Evolutionary conservation across 2,113 vertebrate species (phyloP).

Genomic region (western clawed frog (Xenopus tropicalis)): UCB_Xtro_10.0 CM004443.2:176300001-176300500

Average conservation of each 20-base stretch:
- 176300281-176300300: constrained; percentile 52
- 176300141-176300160: constrained; percentile 65
- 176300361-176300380: constrained; percentile 62
- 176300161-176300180: constrained; percentile 66
- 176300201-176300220: constrained; percentile 58
- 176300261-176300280: constrained; percentile 64
- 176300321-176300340: neutral
- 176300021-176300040: constrained; percentile 72
- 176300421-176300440: constrained; percentile 69
- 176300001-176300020: constrained; percentile 41
- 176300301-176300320: neutral
- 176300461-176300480: constrained; percentile 60
- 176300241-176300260: constrained; percentile 64
- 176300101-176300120: constrained; percentile 58
- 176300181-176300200: constrained; percentile 71
- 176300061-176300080: constrained; percentile 51
- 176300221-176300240: constrained; percentile 59
- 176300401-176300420: constrained; percentile 66
- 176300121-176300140: constrained; percentile 56
- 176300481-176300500: constrained; percentile 53
- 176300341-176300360: constrained; percentile 53
- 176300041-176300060: constrained; percentile 66
- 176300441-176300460: constrained; percentile 58
- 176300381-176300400: constrained; percentile 66
- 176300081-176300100: constrained; percentile 53